Conservation (phyloP, 2,797 vertebrate genomes). For the Perodicticus potto region DNA sequence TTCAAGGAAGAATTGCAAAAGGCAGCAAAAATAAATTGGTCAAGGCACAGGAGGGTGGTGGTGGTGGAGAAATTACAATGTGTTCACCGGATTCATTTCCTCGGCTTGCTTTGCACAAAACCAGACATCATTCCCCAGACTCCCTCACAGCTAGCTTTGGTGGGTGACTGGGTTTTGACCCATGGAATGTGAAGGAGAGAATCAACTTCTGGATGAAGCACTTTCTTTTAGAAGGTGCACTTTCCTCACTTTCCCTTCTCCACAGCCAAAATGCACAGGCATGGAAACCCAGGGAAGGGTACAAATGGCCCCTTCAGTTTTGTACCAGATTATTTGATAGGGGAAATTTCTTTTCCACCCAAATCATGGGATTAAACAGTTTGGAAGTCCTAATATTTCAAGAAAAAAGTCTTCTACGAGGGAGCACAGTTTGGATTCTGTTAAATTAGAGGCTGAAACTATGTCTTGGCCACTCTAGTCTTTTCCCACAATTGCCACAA, state of each 20-base stretch:
- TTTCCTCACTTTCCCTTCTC: not conserved
- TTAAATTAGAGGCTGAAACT: not conserved
- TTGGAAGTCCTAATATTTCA: not conserved
- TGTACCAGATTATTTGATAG: not conserved
- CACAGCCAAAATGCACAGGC: not conserved
- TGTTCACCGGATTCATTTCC: not conserved
- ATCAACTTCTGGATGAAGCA: not conserved
- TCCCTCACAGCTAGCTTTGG: not conserved
- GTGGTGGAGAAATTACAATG: not conserved
- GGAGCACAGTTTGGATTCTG: not conserved
- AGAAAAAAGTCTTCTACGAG: not conserved
- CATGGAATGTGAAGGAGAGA: not conserved
- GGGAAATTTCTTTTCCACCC: not conserved
- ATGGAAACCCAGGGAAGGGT: not conserved
- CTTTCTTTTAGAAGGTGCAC: not conserved
- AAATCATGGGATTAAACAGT: not conserved
- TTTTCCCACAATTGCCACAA: not conserved
- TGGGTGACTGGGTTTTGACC: not conserved
- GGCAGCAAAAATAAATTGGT: not conserved
- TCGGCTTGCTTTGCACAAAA: not conserved
- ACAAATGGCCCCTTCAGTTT: not conserved
- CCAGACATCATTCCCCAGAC: not conserved
- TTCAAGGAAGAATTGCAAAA: not conserved
- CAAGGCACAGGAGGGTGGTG: not conserved
- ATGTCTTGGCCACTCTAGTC: too few relatives aligned